These are phyloP conservation scores for Baryphthengus martii DNA, from an alignment of 2,113 vertebrate genomes.

Conservation along the genomic window DNA sequence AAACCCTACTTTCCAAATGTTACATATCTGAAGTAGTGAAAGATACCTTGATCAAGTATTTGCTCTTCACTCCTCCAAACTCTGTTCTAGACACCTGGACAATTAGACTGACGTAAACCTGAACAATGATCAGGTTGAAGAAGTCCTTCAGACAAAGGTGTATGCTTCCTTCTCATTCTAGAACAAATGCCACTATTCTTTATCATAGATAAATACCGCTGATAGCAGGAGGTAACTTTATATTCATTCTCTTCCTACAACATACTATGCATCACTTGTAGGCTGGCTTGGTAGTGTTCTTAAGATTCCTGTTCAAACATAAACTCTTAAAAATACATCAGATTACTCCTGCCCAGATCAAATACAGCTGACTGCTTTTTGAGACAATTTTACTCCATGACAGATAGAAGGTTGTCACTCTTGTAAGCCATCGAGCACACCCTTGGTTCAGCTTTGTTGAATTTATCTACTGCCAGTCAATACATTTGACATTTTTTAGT, in stretches of 20 bases:
- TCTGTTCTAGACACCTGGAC: background rate
- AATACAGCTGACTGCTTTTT: background rate
- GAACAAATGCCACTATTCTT: background rate
- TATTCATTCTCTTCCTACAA: background rate
- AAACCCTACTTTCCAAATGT: background rate
- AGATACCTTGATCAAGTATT: background rate
- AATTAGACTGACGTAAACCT: background rate
- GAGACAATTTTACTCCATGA: background rate
- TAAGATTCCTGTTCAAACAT: background rate
- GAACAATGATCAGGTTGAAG: background rate
- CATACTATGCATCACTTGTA: background rate
- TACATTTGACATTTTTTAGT: background rate
- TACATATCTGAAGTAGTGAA: background rate
- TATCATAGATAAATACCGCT: background rate
- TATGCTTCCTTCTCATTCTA: background rate
- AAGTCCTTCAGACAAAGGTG: background rate
- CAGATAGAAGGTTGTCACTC: background rate
- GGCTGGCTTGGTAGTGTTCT: background rate
- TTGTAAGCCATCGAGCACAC: background rate
- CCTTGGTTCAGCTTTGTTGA: conserved; percentile 4
- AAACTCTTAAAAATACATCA: background rate
- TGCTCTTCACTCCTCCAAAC: background rate
- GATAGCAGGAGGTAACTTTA: background rate
- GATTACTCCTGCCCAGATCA: background rate
- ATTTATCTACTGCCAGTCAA: conserved; percentile 4